Conservation (phyloP, 2,888 invertebrate species). For the Euplexia lucipara region DNA sequence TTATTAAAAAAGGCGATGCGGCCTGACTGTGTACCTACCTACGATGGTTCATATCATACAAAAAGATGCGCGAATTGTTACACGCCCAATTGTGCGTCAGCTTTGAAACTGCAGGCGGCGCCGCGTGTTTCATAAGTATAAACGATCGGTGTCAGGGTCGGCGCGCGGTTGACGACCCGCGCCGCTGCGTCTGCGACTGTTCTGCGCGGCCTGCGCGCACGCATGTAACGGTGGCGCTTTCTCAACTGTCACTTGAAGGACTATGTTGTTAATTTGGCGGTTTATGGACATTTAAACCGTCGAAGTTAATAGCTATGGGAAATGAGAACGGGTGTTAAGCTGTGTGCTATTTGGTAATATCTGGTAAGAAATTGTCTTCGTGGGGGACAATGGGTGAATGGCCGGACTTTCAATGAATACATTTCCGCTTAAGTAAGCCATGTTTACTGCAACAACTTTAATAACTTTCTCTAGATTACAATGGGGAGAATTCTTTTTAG, state of each 20-base stretch:
- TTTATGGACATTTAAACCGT: constrained; percentile 1
- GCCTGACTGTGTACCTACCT: too few species aligned
- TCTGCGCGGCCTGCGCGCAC: constrained; percentile 23
- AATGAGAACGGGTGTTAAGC: not conserved
- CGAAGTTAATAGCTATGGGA: not conserved
- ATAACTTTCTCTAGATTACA: too few species aligned
- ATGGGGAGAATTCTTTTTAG: too few species aligned
- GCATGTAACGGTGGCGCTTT: constrained; percentile 8
- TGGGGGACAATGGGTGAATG: not conserved
- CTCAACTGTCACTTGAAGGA: not conserved
- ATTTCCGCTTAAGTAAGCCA: constrained; percentile 2
- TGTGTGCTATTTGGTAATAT: not conserved
- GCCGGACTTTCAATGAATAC: not conserved
- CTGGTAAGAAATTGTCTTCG: not conserved
- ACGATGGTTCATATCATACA: not conserved
- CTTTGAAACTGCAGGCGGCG: constrained; percentile 8
- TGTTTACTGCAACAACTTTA: too few species aligned
- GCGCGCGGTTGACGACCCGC: constrained; percentile 71
- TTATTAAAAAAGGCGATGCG: too few species aligned
- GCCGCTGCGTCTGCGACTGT: constrained; percentile 64
- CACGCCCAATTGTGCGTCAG: too few species aligned
- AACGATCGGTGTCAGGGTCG: constrained; percentile 74
- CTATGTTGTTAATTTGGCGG: not conserved
- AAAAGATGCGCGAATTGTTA: too few species aligned
- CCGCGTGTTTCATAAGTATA: constrained; percentile 40